phyloP scores from a whole-genome alignment of 2,888 invertebrate genomes.

The Aporophyla nigra region DNA sequence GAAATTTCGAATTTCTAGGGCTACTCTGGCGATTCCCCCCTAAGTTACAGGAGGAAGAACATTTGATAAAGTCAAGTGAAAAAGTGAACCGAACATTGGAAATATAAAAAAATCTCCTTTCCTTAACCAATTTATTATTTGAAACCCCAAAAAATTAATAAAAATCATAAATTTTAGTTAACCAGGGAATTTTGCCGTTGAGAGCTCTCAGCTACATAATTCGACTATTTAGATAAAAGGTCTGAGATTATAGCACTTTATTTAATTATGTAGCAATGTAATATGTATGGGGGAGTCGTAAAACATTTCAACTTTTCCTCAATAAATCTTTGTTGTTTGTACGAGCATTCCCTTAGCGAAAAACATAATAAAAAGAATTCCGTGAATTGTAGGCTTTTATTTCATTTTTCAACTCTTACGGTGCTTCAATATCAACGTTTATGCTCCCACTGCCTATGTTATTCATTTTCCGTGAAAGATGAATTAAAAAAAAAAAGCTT shows the following conservation, averaged over 20 bases:
- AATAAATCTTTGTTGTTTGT: slow-evolving; percentile 62
- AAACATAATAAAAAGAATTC: slow-evolving; percentile 53
- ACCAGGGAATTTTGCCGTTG: slow-evolving; percentile 3
- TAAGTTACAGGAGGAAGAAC: background rate
- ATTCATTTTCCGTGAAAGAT: slow-evolving; percentile 33
- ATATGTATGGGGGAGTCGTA: slow-evolving; percentile 50
- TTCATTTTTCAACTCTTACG: slow-evolving; percentile 40
- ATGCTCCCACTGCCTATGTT: slow-evolving; percentile 4
- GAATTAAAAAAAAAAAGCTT: slow-evolving; percentile 24
- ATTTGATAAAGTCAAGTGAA: background rate
- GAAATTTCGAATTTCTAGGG: no score
- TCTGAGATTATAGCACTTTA: slow-evolving; percentile 54
- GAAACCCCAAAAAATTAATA: background rate
- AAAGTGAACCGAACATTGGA: background rate
- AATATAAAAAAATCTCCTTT: background rate
- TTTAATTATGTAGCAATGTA: slow-evolving; percentile 56
- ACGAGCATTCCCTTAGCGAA: slow-evolving; percentile 37
- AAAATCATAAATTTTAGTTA: slow-evolving; percentile 19
- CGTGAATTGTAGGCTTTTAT: slow-evolving; percentile 27
- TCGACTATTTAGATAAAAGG: slow-evolving; percentile 45
- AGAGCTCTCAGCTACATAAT: slow-evolving; percentile 44
- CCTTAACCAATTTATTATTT: slow-evolving; percentile 15
- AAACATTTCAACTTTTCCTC: slow-evolving; percentile 59
- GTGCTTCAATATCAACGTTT: slow-evolving; percentile 43
- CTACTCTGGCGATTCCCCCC: no score